A percentile compares a stretch with the other conserved stretches of the same genome.
Conservation (phyloP, 1,140 invertebrate genomes). For the Camponotus floridanus region DNA sequence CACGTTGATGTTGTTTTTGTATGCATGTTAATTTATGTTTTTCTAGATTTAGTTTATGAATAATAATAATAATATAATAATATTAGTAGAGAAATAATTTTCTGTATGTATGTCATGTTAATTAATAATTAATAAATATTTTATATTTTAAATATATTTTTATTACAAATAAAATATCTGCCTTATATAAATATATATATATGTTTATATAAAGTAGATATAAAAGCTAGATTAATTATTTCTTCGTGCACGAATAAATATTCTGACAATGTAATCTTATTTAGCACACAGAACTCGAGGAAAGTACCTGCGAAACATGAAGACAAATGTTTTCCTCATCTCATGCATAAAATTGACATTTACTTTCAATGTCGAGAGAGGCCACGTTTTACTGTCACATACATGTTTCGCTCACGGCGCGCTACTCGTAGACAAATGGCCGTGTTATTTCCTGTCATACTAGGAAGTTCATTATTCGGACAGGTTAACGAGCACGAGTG, state of each 20-base stretch:
- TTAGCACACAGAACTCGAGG: background rate
- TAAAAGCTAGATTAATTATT: background rate
- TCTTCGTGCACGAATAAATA: background rate
- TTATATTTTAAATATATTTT: background rate
- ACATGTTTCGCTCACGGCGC: conserved; percentile 34
- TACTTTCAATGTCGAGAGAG: conserved; percentile 22
- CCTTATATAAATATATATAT: background rate
- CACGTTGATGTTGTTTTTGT: background rate
- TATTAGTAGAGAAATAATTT: background rate
- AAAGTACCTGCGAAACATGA: background rate
- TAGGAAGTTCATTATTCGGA: conserved; percentile 36
- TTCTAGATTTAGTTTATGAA: background rate
- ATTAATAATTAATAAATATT: background rate
- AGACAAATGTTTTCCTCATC: conserved; percentile 35
- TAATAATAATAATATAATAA: background rate
- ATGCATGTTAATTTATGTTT: no score
- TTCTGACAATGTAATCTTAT: background rate
- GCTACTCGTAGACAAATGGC: conserved; percentile 29
- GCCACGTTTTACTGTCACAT: conserved; percentile 1
- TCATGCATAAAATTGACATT: conserved; percentile 28
- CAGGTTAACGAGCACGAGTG: conserved; percentile 39
- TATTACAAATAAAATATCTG: background rate
- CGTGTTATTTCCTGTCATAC: conserved; percentile 34
- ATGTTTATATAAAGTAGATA: background rate
- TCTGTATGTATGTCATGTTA: background rate